Percentiles rank a stretch among this genome's conserved stretches.
Conservation (phyloP, 2,797 vertebrate species). For the Aythya fuligula region DNA sequence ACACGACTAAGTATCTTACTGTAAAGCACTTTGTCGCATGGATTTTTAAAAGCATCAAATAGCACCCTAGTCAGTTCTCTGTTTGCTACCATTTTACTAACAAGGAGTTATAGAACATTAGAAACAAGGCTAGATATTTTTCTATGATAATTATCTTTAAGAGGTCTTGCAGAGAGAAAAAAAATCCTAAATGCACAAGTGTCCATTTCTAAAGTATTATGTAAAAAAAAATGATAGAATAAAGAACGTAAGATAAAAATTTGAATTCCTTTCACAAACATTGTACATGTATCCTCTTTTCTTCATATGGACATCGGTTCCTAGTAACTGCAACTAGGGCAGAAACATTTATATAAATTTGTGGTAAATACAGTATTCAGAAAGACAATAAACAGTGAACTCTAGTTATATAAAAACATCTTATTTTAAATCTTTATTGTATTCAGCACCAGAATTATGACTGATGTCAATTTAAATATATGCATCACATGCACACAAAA, state of each 20-base stretch:
- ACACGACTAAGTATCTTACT: neutral
- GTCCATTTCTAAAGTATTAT: neutral
- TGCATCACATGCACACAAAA: neutral
- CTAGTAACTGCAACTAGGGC: neutral
- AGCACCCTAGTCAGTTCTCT: neutral
- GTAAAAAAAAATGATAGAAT: neutral
- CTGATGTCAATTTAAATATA: neutral
- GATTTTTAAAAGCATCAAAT: neutral
- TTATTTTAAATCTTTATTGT: neutral
- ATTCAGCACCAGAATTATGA: neutral
- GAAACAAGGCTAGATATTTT: neutral
- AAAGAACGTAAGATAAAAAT: neutral
- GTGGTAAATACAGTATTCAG: neutral
- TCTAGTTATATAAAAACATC: neutral
- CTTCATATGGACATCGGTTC: neutral
- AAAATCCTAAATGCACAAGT: neutral
- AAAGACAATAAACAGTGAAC: neutral
- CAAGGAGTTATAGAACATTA: neutral
- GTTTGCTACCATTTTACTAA: neutral
- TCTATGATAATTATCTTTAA: neutral
- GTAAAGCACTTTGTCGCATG: neutral
- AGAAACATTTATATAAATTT: neutral
- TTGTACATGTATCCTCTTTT: neutral
- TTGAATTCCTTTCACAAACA: neutral
- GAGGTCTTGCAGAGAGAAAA: neutral